Evolutionary conservation across 1,140 invertebrate genomes (phyloP), one percentile per base, ranked within the genome.

Genomic region (Philotrypesis tridentata): DNA sequence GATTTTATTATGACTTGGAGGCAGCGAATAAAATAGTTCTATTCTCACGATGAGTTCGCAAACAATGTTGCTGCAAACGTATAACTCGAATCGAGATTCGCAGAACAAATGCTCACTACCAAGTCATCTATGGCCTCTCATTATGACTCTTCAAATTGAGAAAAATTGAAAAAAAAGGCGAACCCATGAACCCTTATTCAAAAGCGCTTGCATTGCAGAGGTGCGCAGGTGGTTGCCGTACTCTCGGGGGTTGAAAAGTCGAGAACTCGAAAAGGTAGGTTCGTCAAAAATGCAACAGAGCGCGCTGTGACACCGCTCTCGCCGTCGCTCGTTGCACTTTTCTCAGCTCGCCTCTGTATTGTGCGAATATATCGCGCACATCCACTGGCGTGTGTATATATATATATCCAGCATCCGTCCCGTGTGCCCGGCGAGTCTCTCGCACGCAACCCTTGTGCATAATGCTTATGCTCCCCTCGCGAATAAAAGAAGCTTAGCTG

Each of bases 201-300:
- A 55, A n/a, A 55, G 7, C 0, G 48, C 48, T 21, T 55, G 7
- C 70, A 23, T n/a, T 80, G 7, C 78, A 63, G 23, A 63, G 55
- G 25, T 80, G 71, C 55, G 23, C n/a, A 67, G 33, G 55, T 61
- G 79, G 79, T 73, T 80, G 79, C 70, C 79, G 55, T 67, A 9
- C 11, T 0, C 23, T 74, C 37, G 60, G 79, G 79, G 79, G 61
- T 63, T 40, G 55, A 65, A 48, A 63, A 43, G 14, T 72, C 17
- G 1, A 43, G 25, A 17, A 21, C 33, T 72, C 68, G 43, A 68
- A 55, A 75, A 67, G 61, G 27, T 55, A n/a, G 70, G 73, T 82
- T 77, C 73, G n/a, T 33, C 17, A 43, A 76, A 76, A 77, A 40
- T 63, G 21, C 80, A 40, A 71, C 61, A 82, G 80, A 82, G 80